A percentile compares a stretch with the other conserved stretches of the same genome.
phyloP scores from a whole-genome alignment of 2,797 vertebrate genomes.

The Brachymystax lenok region DNA sequence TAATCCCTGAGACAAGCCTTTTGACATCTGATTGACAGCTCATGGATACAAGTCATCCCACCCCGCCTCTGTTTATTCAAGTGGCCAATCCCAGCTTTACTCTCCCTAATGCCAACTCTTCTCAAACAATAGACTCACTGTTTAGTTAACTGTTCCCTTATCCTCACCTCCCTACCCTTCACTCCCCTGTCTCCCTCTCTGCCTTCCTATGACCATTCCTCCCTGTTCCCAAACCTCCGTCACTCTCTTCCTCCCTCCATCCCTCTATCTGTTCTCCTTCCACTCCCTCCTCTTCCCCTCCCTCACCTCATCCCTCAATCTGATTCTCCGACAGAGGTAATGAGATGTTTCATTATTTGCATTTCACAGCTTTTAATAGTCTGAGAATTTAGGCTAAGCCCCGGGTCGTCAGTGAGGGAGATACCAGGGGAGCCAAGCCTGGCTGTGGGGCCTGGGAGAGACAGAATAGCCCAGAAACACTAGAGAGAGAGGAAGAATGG shows the following conservation, averaged over 20 bases:
- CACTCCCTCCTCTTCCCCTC: conserved; percentile 8
- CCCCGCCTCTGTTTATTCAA: conserved; percentile 51
- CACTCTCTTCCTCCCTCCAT: conserved; percentile 38
- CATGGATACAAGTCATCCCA: conserved; percentile 9
- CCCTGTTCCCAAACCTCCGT: no score
- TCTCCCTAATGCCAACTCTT: conserved; percentile 39
- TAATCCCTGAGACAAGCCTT: neutral
- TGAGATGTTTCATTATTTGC: conserved; percentile 85
- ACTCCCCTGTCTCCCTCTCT: conserved; percentile 27
- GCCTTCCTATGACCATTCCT: conserved; percentile 3
- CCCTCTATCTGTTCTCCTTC: conserved; percentile 10
- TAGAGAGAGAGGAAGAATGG: neutral
- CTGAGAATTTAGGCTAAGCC: conserved; percentile 84
- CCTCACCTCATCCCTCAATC: conserved; percentile 55
- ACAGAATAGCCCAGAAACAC: conserved; percentile 72
- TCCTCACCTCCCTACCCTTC: conserved; percentile 9
- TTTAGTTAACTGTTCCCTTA: conserved; percentile 59
- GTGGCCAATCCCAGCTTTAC: conserved; percentile 35
- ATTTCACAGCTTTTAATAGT: conserved; percentile 85
- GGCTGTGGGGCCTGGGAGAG: conserved; percentile 70
- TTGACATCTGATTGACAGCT: conserved; percentile 39
- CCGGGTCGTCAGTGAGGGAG: conserved; percentile 78
- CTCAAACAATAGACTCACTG: conserved; percentile 61
- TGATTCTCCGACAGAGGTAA: conserved; percentile 78
- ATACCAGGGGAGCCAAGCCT: conserved; percentile 74